Percentiles rank a stretch among this genome's conserved stretches.
phyloP scores from a whole-genome alignment of 1,140 invertebrate species.

The Macrobrachium nipponense region DNA sequence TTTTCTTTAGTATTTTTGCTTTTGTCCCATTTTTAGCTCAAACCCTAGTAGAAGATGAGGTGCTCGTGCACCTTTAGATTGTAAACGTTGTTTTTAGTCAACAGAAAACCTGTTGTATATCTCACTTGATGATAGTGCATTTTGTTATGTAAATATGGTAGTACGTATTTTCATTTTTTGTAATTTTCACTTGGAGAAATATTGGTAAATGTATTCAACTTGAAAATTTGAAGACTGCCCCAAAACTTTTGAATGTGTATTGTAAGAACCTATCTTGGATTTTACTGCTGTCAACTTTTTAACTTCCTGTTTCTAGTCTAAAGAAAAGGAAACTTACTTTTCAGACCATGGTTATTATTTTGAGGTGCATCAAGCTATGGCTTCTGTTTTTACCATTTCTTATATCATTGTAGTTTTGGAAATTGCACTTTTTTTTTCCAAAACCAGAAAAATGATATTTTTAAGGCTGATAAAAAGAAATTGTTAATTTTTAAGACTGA shows the following conservation, averaged over 20 bases:
- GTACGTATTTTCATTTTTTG: constrained; percentile 40
- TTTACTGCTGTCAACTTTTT: constrained; percentile 34
- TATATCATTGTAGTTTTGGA: neutral
- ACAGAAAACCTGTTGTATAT: constrained; percentile 29
- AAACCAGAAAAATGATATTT: no score
- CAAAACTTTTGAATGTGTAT: constrained; percentile 49
- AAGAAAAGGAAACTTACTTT: constrained; percentile 19
- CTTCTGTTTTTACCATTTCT: neutral
- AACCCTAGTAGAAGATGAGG: constrained; percentile 37
- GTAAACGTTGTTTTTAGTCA: constrained; percentile 41
- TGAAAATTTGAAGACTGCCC: constrained; percentile 31
- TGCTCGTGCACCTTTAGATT: constrained; percentile 34
- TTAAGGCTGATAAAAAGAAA: no score
- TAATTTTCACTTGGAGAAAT: constrained; percentile 30
- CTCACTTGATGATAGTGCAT: constrained; percentile 18
- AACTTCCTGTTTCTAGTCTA: constrained; percentile 30
- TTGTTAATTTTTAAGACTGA: no score
- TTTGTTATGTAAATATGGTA: constrained; percentile 37
- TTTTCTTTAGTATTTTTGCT: neutral
- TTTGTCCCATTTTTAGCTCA: constrained; percentile 22
- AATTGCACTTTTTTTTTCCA: no score
- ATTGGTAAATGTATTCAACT: constrained; percentile 35
- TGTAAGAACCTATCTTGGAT: constrained; percentile 52
- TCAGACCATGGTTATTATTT: neutral
- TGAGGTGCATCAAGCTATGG: constrained; percentile 18